Conservation (phyloP, 2,888 invertebrate species). For the Odontocerum albicorne region DNA sequence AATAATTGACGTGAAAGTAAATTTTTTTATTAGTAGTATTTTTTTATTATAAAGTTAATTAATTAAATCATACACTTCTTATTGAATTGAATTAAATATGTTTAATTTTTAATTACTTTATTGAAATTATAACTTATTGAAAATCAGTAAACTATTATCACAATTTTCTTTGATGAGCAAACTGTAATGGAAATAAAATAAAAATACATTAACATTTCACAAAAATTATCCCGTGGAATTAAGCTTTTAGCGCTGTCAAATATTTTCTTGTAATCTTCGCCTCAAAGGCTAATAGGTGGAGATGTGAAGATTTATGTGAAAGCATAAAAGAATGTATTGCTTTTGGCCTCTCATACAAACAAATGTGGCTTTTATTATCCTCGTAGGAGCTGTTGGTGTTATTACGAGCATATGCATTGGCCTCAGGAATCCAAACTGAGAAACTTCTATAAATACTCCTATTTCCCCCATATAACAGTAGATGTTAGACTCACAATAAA, state of each 20-base stretch:
- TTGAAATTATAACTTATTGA: no score
- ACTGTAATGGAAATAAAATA: background rate
- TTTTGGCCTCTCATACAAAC: constrained; percentile 21
- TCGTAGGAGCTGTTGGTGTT: constrained; percentile 27
- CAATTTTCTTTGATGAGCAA: background rate
- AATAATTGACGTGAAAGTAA: no score
- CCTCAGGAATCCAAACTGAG: constrained; percentile 20
- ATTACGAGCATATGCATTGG: constrained; percentile 21
- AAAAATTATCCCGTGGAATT: constrained; percentile 6
- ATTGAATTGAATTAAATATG: no score
- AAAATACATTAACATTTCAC: background rate
- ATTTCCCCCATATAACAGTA: background rate
- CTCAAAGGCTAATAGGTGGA: constrained; percentile 17
- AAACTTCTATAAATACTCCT: constrained; percentile 12
- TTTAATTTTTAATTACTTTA: no score
- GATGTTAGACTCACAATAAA: constrained; percentile 2
- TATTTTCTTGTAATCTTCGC: constrained; percentile 17
- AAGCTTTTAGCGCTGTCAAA: constrained; percentile 17
- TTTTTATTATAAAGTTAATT: no score
- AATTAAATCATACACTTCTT: no score
- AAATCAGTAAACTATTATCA: no score
- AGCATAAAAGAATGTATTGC: constrained; percentile 28
- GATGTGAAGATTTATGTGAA: constrained; percentile 23
- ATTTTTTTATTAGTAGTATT: no score
- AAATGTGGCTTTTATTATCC: constrained; percentile 31